These are phyloP conservation scores for Drosophila paranaensis DNA, from an alignment of 2,888 invertebrate genomes.

Conservation along the genomic window DNA sequence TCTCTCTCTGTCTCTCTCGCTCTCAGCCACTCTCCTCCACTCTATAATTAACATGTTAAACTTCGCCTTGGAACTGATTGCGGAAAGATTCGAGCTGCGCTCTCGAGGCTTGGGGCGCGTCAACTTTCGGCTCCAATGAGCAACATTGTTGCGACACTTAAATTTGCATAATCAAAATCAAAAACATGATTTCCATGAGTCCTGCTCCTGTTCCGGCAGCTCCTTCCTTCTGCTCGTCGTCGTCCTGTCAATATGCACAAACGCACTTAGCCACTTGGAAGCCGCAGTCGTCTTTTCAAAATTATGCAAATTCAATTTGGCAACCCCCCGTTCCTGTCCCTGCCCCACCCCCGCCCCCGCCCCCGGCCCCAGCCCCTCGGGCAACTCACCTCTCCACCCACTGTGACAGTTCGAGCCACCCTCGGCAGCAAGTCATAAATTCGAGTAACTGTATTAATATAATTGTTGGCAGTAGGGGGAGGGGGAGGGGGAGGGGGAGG, in stretches of 20 bases:
- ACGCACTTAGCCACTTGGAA: slow-evolving; percentile 72
- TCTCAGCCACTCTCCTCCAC: too few relatives aligned
- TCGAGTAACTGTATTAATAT: slow-evolving; percentile 80
- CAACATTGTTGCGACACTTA: slow-evolving; percentile 82
- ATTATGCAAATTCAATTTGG: slow-evolving; percentile 81
- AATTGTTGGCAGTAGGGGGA: too few relatives aligned
- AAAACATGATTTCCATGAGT: slow-evolving; percentile 76
- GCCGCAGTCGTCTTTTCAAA: slow-evolving; percentile 74
- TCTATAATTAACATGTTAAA: slow-evolving; percentile 64
- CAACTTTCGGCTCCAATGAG: slow-evolving; percentile 67
- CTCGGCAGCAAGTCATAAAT: slow-evolving; percentile 64
- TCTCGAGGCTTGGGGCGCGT: slow-evolving; percentile 42
- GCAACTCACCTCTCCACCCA: neutral
- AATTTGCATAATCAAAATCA: slow-evolving; percentile 83
- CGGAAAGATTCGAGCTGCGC: slow-evolving; percentile 18
- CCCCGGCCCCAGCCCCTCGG: neutral
- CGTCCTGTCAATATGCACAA: slow-evolving; percentile 67
- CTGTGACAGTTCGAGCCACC: slow-evolving; percentile 4
- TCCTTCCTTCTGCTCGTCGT: slow-evolving; percentile 10
- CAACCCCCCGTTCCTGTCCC: slow-evolving; percentile 57
- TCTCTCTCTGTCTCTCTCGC: neutral
- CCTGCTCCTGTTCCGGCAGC: slow-evolving; percentile 14
- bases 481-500: slow-evolving; percentile 23
- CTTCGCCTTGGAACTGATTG: slow-evolving; percentile 43
- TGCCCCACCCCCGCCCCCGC: slow-evolving; percentile 40